These are phyloP conservation scores for Lathronympha strigana DNA, from an alignment of 2,888 invertebrate genomes.

Conservation along the genomic window DNA sequence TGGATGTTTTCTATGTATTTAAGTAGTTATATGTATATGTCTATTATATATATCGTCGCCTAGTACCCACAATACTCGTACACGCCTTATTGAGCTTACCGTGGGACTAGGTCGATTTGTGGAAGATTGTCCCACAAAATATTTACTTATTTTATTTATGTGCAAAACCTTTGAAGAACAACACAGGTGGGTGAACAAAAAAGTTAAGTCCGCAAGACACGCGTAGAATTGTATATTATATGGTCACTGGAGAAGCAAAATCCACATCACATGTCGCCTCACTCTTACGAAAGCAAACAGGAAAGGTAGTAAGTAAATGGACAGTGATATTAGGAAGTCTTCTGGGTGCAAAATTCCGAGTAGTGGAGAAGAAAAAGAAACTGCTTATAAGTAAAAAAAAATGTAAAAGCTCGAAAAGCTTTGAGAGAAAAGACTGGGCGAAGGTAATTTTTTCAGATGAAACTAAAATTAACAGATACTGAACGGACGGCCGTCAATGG, in stretches of 20 bases:
- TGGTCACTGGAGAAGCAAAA: constrained; percentile 6
- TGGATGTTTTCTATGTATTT: too few species aligned
- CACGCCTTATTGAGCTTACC: too few species aligned
- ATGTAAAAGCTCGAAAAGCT: background rate
- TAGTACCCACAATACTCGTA: too few species aligned
- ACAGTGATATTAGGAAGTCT: background rate
- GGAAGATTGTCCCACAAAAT: too few species aligned
- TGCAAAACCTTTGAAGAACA: constrained; percentile 5
- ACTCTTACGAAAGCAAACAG: constrained; percentile 8
- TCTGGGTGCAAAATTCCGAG: background rate
- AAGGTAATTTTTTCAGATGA: constrained; percentile 2
- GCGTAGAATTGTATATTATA: constrained; percentile 4
- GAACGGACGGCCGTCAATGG: background rate
- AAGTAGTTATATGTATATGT: too few species aligned
- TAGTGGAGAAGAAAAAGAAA: constrained; percentile 3
- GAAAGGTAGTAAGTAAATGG: constrained; percentile 3
- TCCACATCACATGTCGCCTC: constrained; percentile 4
- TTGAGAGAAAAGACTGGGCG: constrained; percentile 2
- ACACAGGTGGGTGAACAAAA: background rate
- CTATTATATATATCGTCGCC: too few species aligned
- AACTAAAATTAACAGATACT: constrained; percentile 5
- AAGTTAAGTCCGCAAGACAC: constrained; percentile 5
- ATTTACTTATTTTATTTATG: too few species aligned
- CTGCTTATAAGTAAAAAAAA: background rate
- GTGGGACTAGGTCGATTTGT: too few species aligned